Base-by-base conservation (phyloP, 2,888 invertebrate species). In the Eupithecia tripunctaria region DNA sequence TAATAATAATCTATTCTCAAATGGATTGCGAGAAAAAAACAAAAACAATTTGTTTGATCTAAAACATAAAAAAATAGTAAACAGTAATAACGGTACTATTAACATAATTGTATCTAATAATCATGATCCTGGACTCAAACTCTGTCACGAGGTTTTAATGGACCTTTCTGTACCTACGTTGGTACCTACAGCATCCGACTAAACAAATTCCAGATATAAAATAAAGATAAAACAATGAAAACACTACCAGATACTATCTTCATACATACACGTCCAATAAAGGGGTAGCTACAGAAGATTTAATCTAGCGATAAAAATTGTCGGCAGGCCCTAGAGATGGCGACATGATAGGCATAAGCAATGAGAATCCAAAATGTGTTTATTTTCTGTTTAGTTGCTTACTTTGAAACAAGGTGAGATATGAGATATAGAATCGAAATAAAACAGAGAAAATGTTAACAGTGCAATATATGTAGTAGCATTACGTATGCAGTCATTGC, bases 221-320 rank as follows among this genome's bases (percentile, higher is more conserved):
- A 76, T 72, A 63, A 70, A 74, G 82, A 85, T 85, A 80, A 79
- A 81, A 76, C 73, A 73, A 76, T 81, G 79, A 78, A 84, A 81
- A 84, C 84, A 85, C 82, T 83, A 83, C 80, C 66, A 83, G 86
- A 88, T 86, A 74, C 76, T 84, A 90, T 91, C 90, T 15, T 84
- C 75, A 79, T 76, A 89, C 85, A 90, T 88, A 86, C 86, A 86
- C 85, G 83, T 80, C 80, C 75, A 70, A 88, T 91, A 91, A 91
- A 92, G 89, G 92, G 93, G 92, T 92, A 91, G 90, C n/a, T n/a
- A 84, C 82, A 80, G 84, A 85, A 88, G 92, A 92, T 93, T 90
- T 91, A 90, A 92, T 92, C 88, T 89, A 83, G 86, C 86, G 92
- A 93, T 93, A 92, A 91, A 91, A 91, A 88, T 86, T 90, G 89